Conservation (phyloP, 2,888 invertebrate species). For the Subacronicta megacephala region DNA sequence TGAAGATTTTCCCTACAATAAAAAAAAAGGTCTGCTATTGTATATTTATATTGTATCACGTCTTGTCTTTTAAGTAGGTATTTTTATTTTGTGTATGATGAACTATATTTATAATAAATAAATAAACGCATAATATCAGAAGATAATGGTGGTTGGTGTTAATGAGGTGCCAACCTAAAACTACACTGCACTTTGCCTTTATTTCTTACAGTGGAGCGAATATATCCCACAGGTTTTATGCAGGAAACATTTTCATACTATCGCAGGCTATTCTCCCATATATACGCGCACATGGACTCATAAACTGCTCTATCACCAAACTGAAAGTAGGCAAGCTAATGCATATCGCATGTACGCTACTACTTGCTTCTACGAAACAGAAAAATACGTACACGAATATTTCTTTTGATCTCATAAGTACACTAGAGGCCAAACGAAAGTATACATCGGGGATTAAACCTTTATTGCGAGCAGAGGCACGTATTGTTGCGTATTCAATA, state of each 20-base stretch:
- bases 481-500: constrained; percentile 61
- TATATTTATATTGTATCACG: no score
- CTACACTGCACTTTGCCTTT: not conserved
- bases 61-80: no score
- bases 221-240: not conserved
- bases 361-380: constrained; percentile 32
- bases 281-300: constrained; percentile 9
- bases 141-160: no score
- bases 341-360: constrained; percentile 45
- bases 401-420: constrained; percentile 63
- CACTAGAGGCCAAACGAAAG: constrained; percentile 54
- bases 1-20: no score
- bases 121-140: no score
- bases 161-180: no score
- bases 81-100: no score
- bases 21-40: no score
- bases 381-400: constrained; percentile 47
- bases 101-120: no score
- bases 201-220: not conserved
- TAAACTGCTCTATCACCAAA: constrained; percentile 22
- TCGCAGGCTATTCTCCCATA: not conserved
- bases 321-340: constrained; percentile 39
- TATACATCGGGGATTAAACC: constrained; percentile 57
- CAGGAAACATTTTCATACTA: not conserved
- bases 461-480: constrained; percentile 53